These are phyloP conservation scores for Pollenia angustigena DNA, from an alignment of 2,888 invertebrate genomes.

Conservation along the genomic window DNA sequence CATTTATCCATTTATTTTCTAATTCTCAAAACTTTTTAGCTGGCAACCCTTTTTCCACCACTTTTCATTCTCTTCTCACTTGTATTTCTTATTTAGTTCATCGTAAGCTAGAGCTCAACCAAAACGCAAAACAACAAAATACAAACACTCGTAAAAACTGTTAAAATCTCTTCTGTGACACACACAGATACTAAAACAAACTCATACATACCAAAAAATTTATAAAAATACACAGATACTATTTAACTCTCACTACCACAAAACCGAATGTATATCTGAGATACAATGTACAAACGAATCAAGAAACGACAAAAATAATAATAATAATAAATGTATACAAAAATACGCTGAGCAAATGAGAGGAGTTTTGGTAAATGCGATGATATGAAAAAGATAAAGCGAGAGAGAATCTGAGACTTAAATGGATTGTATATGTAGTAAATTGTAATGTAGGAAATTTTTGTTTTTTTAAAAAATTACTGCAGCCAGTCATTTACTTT, in stretches of 20 bases:
- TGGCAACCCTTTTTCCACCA: slow-evolving; percentile 46
- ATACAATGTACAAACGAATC: neutral
- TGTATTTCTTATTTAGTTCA: slow-evolving; percentile 42
- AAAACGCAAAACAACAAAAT: slow-evolving; percentile 27
- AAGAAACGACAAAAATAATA: neutral
- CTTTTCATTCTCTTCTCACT: slow-evolving; percentile 16
- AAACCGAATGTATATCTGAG: neutral
- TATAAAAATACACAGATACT: slow-evolving; percentile 24
- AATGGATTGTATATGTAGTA: slow-evolving; percentile 12
- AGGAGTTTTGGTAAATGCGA: too few species aligned
- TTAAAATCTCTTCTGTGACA: neutral
- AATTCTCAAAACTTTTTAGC: too few species aligned
- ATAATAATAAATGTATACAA: neutral
- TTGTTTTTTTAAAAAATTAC: slow-evolving; percentile 52
- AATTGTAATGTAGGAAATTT: slow-evolving; percentile 34
- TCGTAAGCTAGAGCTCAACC: slow-evolving; percentile 8
- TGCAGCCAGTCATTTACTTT: slow-evolving; percentile 66
- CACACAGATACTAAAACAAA: slow-evolving; percentile 31
- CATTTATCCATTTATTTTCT: neutral
- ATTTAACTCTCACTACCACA: slow-evolving; percentile 8
- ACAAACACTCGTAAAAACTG: neutral
- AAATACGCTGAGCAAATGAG: neutral
- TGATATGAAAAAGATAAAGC: neutral
- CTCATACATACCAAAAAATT: neutral
- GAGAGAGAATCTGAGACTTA: slow-evolving; percentile 3